Evolutionary conservation across 2,113 vertebrate species (phyloP), one percentile per base, ranked within the genome.

Genomic region (Jaculus jaculus): DNA sequence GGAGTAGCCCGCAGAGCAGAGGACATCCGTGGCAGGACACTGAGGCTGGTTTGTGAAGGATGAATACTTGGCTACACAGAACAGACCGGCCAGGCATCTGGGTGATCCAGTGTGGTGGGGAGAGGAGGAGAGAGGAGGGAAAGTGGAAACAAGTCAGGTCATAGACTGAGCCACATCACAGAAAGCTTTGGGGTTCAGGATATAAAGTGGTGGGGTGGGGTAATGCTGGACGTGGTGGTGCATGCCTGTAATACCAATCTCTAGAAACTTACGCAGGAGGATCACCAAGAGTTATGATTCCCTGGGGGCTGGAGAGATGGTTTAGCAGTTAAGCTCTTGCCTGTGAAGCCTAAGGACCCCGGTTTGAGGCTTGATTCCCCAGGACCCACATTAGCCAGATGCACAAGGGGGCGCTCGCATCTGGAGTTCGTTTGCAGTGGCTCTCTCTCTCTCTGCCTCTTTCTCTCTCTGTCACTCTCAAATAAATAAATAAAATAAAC

Each of bases 71-170:
- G 13, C 16, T 51, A 2, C 17, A 7, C n/a, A 34, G 20, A 32
- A 37, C 5, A 0, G 73, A 75, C 28, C 51, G 51, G 39, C 60
- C 0, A 23, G 73, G 37, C 51, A 26, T 2, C n/a, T 71, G 66
- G 82, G 84, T 51, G n/a, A 39, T 30, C n/a, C 37, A 10, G 32
- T 2, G 30, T 3, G 39, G 66, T 30, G 18, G 17, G 54, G 34
- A 16, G 30, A 16, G 0, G 0, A 7, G 18, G 17, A 42, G 34
- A 16, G 30, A 16, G 0, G 0, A 7, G 0, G 11, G 26, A 30
- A 18, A 4, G 11, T 0, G 58, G 32, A 26, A 9, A 2, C 7
- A 1, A 28, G n/a, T 32, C 8, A 9, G 18, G 80, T 54, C 20
- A 7, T 42, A 83, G 34, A 6, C 5, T 9, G 63, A 23, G 2